Conservation (phyloP, 2,888 invertebrate species). For the Platycheirus albimanus region DNA sequence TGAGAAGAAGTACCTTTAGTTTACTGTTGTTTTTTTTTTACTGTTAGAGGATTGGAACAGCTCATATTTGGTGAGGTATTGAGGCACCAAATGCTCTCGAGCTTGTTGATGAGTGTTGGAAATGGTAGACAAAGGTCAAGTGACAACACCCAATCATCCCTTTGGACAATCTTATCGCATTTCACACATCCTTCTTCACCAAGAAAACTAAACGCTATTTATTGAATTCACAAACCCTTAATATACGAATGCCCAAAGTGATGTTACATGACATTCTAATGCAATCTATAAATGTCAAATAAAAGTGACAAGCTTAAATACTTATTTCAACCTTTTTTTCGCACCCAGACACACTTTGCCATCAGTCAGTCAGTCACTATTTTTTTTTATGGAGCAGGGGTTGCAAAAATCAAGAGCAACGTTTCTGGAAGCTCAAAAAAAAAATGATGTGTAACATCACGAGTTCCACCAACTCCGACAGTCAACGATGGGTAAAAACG, state of each 20-base stretch:
- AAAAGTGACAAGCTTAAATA: constrained; percentile 50
- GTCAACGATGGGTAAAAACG: constrained; percentile 43
- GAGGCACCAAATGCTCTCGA: too few relatives aligned
- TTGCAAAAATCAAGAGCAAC: constrained; percentile 36
- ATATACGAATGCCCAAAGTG: neutral
- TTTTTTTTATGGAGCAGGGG: constrained; percentile 3
- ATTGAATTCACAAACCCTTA: neutral
- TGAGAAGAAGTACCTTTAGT: too few relatives aligned
- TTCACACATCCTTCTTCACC: too few relatives aligned
- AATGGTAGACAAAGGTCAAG: too few relatives aligned
- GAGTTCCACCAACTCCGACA: constrained; percentile 12
- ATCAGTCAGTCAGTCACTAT: neutral
- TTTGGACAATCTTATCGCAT: too few relatives aligned
- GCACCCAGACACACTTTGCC: constrained; percentile 3
- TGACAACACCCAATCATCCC: too few relatives aligned
- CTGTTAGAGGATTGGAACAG: too few relatives aligned
- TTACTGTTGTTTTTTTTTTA: too few relatives aligned
- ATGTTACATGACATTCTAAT: constrained; percentile 4
- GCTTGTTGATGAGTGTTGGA: too few relatives aligned
- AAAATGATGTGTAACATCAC: constrained; percentile 8
- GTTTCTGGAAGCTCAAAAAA: neutral
- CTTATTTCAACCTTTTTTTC: neutral
- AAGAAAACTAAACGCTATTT: too few relatives aligned
- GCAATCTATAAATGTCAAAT: constrained; percentile 23
- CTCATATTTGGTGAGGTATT: too few relatives aligned